These are phyloP conservation scores for Agrotis ipsilon DNA, from an alignment of 2,888 invertebrate species.

Conservation along the genomic window DNA sequence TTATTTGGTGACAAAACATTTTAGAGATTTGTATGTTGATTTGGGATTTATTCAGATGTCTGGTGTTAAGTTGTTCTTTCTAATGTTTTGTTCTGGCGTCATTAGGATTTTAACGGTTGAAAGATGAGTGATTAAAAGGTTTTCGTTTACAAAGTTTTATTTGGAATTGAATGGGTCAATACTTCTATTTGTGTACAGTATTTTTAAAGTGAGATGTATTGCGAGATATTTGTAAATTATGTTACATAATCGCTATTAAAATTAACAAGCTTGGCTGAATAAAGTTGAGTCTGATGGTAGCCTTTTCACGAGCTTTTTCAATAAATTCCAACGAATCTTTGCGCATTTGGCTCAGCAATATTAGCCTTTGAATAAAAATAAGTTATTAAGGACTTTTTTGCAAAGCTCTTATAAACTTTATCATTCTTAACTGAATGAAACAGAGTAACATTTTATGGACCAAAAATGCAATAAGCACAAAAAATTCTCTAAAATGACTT, in stretches of 20 bases:
- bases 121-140: slow-evolving; percentile 50
- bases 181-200: not conserved
- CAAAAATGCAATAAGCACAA: not conserved
- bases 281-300: too few relatives aligned
- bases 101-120: slow-evolving; percentile 55
- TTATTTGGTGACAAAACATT: slow-evolving; percentile 81
- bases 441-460: too few relatives aligned
- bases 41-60: slow-evolving; percentile 69
- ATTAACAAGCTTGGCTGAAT: not conserved
- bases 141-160: slow-evolving; percentile 31
- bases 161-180: slow-evolving; percentile 11
- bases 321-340: not conserved
- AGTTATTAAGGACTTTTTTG: not conserved
- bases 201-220: not conserved
- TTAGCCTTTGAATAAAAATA: too few relatives aligned
- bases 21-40: slow-evolving; percentile 72
- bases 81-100: slow-evolving; percentile 59
- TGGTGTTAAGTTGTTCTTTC: slow-evolving; percentile 65
- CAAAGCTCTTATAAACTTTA: not conserved
- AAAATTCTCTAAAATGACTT: not conserved
- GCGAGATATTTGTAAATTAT: not conserved
- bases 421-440: too few relatives aligned
- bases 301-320: not conserved
- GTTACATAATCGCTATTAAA: not conserved
- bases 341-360: too few relatives aligned